Conservation (phyloP, 2,113 vertebrate genomes). For the Odontophorus gujanensis region DNA sequence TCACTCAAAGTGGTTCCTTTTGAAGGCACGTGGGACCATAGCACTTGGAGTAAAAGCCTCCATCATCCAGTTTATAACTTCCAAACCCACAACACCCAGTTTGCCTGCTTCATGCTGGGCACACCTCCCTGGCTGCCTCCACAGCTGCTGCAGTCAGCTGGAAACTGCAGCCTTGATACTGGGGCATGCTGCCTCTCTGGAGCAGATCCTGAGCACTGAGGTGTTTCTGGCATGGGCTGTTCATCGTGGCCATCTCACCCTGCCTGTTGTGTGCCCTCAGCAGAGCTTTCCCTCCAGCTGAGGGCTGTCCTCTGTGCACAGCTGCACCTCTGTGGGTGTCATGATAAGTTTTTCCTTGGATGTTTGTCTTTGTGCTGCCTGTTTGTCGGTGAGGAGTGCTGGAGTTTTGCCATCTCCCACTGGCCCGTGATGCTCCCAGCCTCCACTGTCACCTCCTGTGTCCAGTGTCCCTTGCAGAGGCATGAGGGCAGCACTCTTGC, state of each 20-base stretch:
- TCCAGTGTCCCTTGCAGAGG: neutral
- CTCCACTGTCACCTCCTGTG: accelerated
- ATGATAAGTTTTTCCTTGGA: neutral
- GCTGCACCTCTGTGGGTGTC: neutral
- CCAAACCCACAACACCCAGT: neutral
- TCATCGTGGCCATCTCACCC: neutral
- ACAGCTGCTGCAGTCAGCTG: neutral
- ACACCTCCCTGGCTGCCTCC: neutral
- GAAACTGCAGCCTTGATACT: neutral
- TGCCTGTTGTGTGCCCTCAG: neutral
- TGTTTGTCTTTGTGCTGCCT: neutral
- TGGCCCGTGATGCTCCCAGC: neutral
- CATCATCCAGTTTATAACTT: neutral
- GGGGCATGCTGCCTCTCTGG: neutral
- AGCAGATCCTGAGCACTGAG: neutral
- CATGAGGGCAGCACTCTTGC: neutral
- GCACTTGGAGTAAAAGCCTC: neutral
- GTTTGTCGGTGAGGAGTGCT: neutral
- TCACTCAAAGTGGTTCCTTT: neutral
- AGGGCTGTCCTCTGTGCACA: neutral
- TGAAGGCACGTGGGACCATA: neutral
- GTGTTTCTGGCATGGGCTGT: neutral
- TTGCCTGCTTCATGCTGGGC: neutral
- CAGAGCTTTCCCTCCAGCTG: neutral
- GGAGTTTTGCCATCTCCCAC: neutral